These are phyloP conservation scores for Chlorodrepanis virens DNA, from an alignment of 2,113 vertebrate species.

Conservation along the genomic window DNA sequence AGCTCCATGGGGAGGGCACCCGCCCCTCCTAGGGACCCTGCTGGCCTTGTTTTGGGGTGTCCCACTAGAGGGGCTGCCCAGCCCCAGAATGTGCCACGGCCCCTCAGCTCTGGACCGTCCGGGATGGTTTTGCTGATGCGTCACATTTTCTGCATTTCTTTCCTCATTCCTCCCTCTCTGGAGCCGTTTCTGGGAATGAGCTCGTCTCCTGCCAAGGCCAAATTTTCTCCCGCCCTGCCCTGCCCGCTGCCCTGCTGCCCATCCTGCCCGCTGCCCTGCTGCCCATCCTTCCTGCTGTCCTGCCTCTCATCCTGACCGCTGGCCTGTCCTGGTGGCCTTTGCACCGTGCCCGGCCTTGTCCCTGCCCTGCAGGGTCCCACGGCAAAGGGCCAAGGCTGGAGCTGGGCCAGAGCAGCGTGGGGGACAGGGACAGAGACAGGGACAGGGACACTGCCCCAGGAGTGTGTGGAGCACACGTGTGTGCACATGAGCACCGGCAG, in stretches of 20 bases:
- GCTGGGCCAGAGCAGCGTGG: background rate
- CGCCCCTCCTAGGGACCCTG: fast-evolving
- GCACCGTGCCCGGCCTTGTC: background rate
- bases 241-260: background rate
- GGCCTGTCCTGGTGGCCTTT: background rate
- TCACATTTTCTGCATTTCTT: slow-evolving; percentile 61
- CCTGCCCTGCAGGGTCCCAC: background rate
- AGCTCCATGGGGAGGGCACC: fast-evolving
- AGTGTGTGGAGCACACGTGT: background rate
- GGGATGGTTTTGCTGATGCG: slow-evolving; percentile 53
- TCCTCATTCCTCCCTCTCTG: slow-evolving; percentile 25
- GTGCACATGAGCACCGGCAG: background rate
- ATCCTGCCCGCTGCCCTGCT: background rate
- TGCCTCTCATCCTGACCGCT: background rate
- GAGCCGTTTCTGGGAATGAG: background rate
- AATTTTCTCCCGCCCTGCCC: background rate
- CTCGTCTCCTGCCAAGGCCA: background rate
- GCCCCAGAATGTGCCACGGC: fast-evolving
- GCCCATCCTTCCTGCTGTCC: background rate
- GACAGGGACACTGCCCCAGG: background rate
- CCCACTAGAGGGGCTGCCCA: background rate
- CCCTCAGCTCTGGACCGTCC: background rate
- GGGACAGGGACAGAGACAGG: background rate
- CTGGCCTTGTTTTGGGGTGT: background rate
- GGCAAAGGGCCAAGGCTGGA: background rate